These are phyloP conservation scores for Coryphaenoides rupestris DNA, from an alignment of 2,113 vertebrate genomes.

Conservation along the genomic window DNA sequence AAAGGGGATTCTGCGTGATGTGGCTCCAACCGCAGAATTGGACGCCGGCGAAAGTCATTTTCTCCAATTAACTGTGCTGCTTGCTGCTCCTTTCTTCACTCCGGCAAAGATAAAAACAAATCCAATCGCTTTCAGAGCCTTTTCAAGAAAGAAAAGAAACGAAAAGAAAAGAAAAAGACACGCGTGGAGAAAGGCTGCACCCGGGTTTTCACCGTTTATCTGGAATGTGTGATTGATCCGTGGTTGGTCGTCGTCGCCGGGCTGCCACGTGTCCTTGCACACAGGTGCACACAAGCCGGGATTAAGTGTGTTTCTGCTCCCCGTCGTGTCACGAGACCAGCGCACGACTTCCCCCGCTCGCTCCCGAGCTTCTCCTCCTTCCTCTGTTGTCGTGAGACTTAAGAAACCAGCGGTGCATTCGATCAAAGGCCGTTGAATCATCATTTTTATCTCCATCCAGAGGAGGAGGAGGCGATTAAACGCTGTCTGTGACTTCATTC, in stretches of 20 bases:
- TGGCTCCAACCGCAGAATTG: conserved; percentile 37
- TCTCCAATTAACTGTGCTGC: background rate
- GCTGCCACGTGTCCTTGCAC: conserved; percentile 24
- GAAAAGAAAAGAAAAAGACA: background rate
- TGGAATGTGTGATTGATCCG: conserved; percentile 39
- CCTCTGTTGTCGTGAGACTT: conserved; percentile 43
- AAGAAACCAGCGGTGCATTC: background rate
- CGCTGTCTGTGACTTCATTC: too few species aligned
- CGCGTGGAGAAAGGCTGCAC: conserved; percentile 21
- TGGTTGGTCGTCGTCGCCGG: conserved; percentile 38
- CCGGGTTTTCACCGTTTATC: conserved; percentile 52
- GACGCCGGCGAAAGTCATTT: conserved; percentile 17
- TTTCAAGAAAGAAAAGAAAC: too few species aligned
- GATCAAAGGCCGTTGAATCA: too few species aligned
- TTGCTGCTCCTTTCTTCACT: conserved; percentile 24
- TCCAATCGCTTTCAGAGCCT: conserved; percentile 42
- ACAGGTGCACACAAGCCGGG: conserved; percentile 28
- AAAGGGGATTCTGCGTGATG: conserved; percentile 45
- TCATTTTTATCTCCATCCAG: too few species aligned
- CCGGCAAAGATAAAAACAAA: conserved; percentile 53
- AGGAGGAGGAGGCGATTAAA: too few species aligned
- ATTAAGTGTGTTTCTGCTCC: conserved; percentile 51
- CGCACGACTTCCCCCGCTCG: conserved; percentile 39
- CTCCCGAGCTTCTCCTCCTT: conserved; percentile 30
- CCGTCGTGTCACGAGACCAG: conserved; percentile 45